Percentiles rank a stretch among this genome's conserved stretches.
These are phyloP conservation scores for Papilio dardanus DNA, from an alignment of 1,140 invertebrate species.

Conservation along the genomic window DNA sequence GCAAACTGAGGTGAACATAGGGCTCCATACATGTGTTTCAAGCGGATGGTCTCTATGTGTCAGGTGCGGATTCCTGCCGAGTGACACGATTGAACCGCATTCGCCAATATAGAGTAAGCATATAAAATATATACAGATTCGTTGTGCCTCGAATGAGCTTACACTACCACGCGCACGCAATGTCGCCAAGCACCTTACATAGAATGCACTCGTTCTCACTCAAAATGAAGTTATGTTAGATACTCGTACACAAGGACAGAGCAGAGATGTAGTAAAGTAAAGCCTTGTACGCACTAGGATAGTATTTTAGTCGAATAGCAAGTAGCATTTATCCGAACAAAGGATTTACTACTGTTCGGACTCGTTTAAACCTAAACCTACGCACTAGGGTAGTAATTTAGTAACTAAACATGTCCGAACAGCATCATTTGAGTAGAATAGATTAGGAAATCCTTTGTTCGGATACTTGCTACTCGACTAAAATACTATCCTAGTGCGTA, in stretches of 20 bases:
- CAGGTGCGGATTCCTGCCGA: slow-evolving; percentile 80
- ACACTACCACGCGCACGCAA: slow-evolving; percentile 42
- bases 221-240: not conserved
- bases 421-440: no score
- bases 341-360: no score
- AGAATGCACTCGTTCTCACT: slow-evolving; percentile 38
- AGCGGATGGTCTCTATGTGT: slow-evolving; percentile 63
- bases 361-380: no score
- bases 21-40: slow-evolving; percentile 38
- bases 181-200: slow-evolving; percentile 32
- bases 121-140: slow-evolving; percentile 47
- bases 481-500: no score
- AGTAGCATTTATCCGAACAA: no score
- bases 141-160: slow-evolving; percentile 47
- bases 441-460: no score
- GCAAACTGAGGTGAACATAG: not conserved
- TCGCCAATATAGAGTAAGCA: slow-evolving; percentile 80
- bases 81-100: slow-evolving; percentile 79
- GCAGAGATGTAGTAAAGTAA: no score
- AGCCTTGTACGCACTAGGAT: no score
- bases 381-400: no score
- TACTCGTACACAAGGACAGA: not conserved
- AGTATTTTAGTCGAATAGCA: no score
- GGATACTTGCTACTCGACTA: no score
- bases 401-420: no score